Evolutionary conservation across 2,888 invertebrate genomes (phyloP), one percentile per base, ranked within the genome.

Genomic region (Camponotus fellah): DNA sequence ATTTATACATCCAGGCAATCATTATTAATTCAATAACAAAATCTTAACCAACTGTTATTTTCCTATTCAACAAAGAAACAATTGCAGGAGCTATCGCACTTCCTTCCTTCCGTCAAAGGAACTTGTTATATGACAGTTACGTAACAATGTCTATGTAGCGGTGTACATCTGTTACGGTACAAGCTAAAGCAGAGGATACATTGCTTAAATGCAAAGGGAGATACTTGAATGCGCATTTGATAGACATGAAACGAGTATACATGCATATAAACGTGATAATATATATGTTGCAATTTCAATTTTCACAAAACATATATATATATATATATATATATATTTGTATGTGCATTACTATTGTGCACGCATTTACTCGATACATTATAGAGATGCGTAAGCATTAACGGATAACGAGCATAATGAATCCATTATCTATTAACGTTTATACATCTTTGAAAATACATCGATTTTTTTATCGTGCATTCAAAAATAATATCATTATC

Each of bases 401-500:
- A 64, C 26, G 32, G n/a, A 49, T 46, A 62, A 62, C 64, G 4
- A 53, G 66, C 69, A 71, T 83, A 85, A 88, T 87, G 83, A 26
- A 2, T 26, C 2, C 26, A 26, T 26, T 26, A 26, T 26, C 2
- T 26, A 26, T 26, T 26, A 26, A 26, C 26, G 26, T 26, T 26
- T 26, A 26, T 26, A 26, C 26, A 26, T 26, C 2, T 26, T 2
- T 26, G 74, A 66, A 69, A 80, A 58, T 72, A 77, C 56, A 34
- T 9, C 72, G 79, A 86, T 86, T 53, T n/a, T 53, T 46, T 75
- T 26, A 60, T 66, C 66, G 65, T 53, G 60, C 74, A 72, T 83
- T 53, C 76, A 88, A 69, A 79, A 80, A 82, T 84, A 86, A 88
- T 88, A 87, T 88, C 87, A 87, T 88, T 84, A 85, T 58, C 40